Percentiles rank a stretch among this genome's conserved stretches.
Evolutionary conservation across 2,888 invertebrate species (phyloP).

Genomic region (Lysandra bellargus): DNA sequence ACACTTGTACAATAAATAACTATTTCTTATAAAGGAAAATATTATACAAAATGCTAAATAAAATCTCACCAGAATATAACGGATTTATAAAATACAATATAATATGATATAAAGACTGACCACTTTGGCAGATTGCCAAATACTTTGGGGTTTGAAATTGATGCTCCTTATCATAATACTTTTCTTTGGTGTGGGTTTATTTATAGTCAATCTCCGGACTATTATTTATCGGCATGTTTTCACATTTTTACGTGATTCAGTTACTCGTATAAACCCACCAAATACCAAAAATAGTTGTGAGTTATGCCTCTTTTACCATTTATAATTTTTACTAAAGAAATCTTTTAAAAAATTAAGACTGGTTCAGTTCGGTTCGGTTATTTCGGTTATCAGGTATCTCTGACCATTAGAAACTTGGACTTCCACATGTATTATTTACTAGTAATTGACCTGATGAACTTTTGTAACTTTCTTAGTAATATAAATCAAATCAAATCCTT

Average conservation of each 20-base stretch:
- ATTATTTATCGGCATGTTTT: slow-evolving; percentile 3
- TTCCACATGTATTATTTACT: not conserved
- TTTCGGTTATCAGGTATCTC: not conserved
- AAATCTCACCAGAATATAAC: not conserved
- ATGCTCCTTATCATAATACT: slow-evolving; percentile 42
- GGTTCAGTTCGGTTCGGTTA: too few species aligned
- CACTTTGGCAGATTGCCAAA: slow-evolving; percentile 46
- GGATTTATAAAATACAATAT: not conserved
- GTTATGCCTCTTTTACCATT: not conserved
- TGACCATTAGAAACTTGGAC: not conserved
- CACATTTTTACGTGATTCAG: not conserved
- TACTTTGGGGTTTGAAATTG: slow-evolving; percentile 41
- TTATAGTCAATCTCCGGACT: slow-evolving; percentile 30
- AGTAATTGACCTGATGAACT: too few species aligned
- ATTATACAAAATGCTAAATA: too few species aligned
- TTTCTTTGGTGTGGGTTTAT: slow-evolving; percentile 38
- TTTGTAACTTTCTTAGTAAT: too few species aligned
- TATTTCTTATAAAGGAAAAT: too few species aligned
- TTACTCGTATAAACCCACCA: not conserved
- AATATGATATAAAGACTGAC: slow-evolving; percentile 33
- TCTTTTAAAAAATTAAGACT: too few species aligned
- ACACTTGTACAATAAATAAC: too few species aligned
- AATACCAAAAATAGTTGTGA: not conserved
- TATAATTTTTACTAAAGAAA: too few species aligned
- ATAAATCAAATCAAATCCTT: too few species aligned